phyloP scores from a whole-genome alignment of 2,888 invertebrate genomes.

The Bombyx huttoni region DNA sequence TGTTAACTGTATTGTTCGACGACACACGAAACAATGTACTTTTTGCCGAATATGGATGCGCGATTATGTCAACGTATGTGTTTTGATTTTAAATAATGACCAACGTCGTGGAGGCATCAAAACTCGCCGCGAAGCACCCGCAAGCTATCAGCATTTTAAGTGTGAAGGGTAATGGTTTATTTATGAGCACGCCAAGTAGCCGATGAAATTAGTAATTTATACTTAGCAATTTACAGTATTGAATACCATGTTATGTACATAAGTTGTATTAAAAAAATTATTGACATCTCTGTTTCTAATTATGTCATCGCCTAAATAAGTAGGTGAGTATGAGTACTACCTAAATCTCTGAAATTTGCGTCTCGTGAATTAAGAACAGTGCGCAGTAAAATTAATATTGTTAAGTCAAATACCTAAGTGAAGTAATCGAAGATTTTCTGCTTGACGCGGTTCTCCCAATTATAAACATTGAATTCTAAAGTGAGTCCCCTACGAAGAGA shows the following conservation, averaged over 20 bases:
- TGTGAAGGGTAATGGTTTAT: slow-evolving; percentile 5
- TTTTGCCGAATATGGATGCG: slow-evolving; percentile 62
- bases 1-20: slow-evolving; percentile 64
- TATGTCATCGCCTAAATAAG: too few species aligned
- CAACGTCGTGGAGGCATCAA: slow-evolving; percentile 32
- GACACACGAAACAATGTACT: slow-evolving; percentile 64
- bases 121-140: slow-evolving; percentile 29
- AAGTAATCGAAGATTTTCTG: too few species aligned
- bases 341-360: too few species aligned
- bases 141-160: slow-evolving; percentile 37
- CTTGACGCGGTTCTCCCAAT: too few species aligned
- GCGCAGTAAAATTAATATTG: too few species aligned
- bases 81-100: slow-evolving; percentile 61
- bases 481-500: too few species aligned
- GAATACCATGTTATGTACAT: neutral
- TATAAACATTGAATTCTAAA: too few species aligned
- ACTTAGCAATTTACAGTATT: neutral
- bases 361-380: too few species aligned
- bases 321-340: too few species aligned
- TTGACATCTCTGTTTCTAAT: too few species aligned
- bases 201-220: neutral
- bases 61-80: slow-evolving; percentile 65
- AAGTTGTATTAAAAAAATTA: too few species aligned
- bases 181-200: neutral
- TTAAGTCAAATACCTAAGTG: too few species aligned